Conservation (phyloP, 2,113 vertebrate genomes). For the Chelonoidis abingdonii region DNA sequence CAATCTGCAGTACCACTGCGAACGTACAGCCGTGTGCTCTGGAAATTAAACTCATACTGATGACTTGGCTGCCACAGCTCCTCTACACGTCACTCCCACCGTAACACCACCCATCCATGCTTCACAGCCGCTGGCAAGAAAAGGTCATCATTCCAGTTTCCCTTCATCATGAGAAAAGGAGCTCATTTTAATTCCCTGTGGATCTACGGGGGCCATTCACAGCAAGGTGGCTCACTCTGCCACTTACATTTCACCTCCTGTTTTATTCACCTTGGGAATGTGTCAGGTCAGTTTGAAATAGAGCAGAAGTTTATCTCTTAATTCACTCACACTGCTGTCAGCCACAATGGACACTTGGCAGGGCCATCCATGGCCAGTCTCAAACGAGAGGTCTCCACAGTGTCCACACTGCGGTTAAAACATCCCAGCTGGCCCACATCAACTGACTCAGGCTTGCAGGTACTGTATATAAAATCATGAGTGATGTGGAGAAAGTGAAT, state of each 20-base stretch:
- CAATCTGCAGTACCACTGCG: background rate
- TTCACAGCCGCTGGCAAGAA: rapidly evolving
- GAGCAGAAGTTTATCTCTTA: background rate
- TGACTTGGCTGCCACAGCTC: too few species aligned
- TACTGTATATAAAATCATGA: too few species aligned
- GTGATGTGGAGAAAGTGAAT: too few species aligned
- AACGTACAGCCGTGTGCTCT: background rate
- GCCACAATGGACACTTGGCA: background rate
- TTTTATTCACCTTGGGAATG: background rate
- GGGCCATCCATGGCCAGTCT: background rate
- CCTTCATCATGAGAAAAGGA: background rate
- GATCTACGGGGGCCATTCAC: rapidly evolving
- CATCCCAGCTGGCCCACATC: too few species aligned
- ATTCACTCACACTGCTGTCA: background rate
- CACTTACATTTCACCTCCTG: background rate
- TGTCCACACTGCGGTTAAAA: background rate
- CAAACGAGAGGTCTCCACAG: rapidly evolving
- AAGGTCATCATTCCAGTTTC: background rate
- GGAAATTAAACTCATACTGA: background rate
- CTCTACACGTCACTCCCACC: rapidly evolving
- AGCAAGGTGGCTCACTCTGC: background rate
- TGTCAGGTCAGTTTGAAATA: background rate
- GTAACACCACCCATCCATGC: rapidly evolving
- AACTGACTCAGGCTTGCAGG: too few species aligned
- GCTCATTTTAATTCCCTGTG: background rate